Percentiles rank a stretch among this genome's conserved stretches.
Evolutionary conservation across 2,888 invertebrate genomes (phyloP).

Genomic region (Melangyna quadrimaculata): DNA sequence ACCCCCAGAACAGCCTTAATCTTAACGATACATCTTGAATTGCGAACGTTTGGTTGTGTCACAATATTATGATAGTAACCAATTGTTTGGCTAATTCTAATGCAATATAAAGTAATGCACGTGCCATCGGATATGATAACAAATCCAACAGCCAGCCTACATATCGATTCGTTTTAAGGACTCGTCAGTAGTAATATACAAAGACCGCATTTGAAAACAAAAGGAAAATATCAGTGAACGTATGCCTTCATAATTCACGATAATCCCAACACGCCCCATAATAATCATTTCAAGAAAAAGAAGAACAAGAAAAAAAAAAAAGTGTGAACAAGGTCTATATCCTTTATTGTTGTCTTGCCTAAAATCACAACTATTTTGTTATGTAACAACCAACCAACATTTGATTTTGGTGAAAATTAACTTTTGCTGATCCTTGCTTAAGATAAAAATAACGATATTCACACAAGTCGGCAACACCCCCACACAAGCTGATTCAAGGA

Average conservation of each 20-base stretch:
- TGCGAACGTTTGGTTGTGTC: slow-evolving; percentile 23
- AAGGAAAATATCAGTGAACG: slow-evolving; percentile 17
- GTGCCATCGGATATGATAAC: slow-evolving; percentile 53
- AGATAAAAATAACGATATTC: slow-evolving; percentile 44
- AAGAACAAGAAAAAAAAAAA: neutral
- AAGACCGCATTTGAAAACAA: slow-evolving; percentile 37
- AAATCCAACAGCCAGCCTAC: slow-evolving; percentile 10
- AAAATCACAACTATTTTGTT: neutral
- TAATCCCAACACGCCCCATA: slow-evolving; percentile 28
- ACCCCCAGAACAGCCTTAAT: neutral
- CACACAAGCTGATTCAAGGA: slow-evolving; percentile 20
- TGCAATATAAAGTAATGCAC: slow-evolving; percentile 56
- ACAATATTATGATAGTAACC: slow-evolving; percentile 62
- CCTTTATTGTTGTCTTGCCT: slow-evolving; percentile 10
- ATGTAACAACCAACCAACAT: neutral
- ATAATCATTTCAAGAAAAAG: neutral
- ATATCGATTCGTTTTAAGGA: neutral
- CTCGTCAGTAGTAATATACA: neutral
- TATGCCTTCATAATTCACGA: slow-evolving; percentile 61
- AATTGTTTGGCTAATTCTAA: slow-evolving; percentile 63
- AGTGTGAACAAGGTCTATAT: slow-evolving; percentile 48
- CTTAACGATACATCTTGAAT: slow-evolving; percentile 5
- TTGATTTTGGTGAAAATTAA: slow-evolving; percentile 44
- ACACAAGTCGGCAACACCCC: slow-evolving; percentile 4
- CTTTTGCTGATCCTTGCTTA: slow-evolving; percentile 23